Evolutionary conservation across 2,888 invertebrate genomes (phyloP).

Genomic region (Pollenia angustigena): DNA sequence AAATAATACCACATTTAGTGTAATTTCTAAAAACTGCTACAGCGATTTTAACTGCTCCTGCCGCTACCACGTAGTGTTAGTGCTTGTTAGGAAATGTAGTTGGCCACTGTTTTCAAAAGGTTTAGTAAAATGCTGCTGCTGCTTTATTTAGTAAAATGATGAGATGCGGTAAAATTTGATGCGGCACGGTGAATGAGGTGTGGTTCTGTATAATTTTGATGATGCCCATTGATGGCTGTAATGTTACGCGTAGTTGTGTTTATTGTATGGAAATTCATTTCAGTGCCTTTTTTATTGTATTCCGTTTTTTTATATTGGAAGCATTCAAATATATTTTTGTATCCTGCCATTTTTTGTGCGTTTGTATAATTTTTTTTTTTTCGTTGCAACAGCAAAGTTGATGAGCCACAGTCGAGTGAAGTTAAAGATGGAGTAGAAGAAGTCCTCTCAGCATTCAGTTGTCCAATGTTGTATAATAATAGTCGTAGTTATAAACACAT

Average conservation of each 20-base stretch:
- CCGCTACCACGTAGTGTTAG: neutral
- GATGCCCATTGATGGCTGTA: conserved; percentile 69
- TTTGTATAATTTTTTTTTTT: conserved; percentile 21
- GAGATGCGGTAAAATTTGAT: conserved; percentile 26
- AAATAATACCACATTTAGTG: conserved; percentile 75
- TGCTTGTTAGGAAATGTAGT: conserved; percentile 31
- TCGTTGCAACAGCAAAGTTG: conserved; percentile 39
- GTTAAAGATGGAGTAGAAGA: neutral
- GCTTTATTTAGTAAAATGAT: conserved; percentile 16
- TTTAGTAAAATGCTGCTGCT: conserved; percentile 10
- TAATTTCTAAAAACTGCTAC: conserved; percentile 56
- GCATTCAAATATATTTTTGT: conserved; percentile 57
- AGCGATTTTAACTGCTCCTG: neutral
- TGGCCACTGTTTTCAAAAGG: conserved; percentile 38
- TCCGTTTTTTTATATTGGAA: conserved; percentile 57
- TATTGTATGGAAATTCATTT: conserved; percentile 63
- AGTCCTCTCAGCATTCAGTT: conserved; percentile 45
- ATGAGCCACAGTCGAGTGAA: conserved; percentile 56
- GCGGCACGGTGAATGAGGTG: neutral
- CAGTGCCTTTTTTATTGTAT: conserved; percentile 52
- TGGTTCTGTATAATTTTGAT: conserved; percentile 59
- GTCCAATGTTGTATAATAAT: conserved; percentile 47
- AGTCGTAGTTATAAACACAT: conserved; percentile 69
- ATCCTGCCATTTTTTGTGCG: conserved; percentile 11
- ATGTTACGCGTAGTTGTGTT: conserved; percentile 70